phyloP scores from a whole-genome alignment of 2,888 invertebrate species.

The Temnothorax unifasciatus region DNA sequence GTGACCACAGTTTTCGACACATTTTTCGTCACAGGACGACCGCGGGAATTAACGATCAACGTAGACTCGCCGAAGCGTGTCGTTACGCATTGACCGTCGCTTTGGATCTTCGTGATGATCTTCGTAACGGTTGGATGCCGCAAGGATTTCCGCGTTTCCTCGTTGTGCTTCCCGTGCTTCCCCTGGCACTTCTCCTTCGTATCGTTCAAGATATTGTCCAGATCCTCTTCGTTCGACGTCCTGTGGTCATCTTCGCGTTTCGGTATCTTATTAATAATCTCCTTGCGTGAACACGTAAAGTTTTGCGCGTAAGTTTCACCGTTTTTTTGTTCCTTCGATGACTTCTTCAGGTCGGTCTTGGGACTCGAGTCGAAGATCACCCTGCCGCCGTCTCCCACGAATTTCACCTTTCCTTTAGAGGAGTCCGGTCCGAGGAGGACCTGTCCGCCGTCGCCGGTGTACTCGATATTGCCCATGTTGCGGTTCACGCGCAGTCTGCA shows the following conservation, averaged over 20 bases:
- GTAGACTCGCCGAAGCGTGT: conserved; percentile 50
- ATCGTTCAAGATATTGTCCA: conserved; percentile 53
- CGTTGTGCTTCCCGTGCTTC: not conserved
- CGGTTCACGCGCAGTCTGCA: conserved; percentile 77
- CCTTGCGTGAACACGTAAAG: not conserved
- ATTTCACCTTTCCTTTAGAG: conserved; percentile 74
- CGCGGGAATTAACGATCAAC: conserved; percentile 33
- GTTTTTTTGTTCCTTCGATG: not conserved
- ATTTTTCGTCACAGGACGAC: conserved; percentile 28
- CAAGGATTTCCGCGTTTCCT: conserved; percentile 18
- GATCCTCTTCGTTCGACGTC: not conserved
- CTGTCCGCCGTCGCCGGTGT: conserved; percentile 81
- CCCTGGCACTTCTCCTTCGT: not conserved
- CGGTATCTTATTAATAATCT: not conserved
- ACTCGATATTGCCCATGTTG: conserved; percentile 80
- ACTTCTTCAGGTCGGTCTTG: not conserved
- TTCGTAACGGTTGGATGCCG: conserved; percentile 42
- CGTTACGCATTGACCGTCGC: conserved; percentile 41
- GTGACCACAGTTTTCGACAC: conserved; percentile 6
- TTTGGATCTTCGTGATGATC: conserved; percentile 60
- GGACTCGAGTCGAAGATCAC: conserved; percentile 58
- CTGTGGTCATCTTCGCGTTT: not conserved
- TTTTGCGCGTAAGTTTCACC: not conserved
- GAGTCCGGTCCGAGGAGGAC: conserved; percentile 78
- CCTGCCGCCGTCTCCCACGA: conserved; percentile 79